Conservation (phyloP, 2,113 vertebrate genomes). For the Phrynosoma platyrhinos region DNA sequence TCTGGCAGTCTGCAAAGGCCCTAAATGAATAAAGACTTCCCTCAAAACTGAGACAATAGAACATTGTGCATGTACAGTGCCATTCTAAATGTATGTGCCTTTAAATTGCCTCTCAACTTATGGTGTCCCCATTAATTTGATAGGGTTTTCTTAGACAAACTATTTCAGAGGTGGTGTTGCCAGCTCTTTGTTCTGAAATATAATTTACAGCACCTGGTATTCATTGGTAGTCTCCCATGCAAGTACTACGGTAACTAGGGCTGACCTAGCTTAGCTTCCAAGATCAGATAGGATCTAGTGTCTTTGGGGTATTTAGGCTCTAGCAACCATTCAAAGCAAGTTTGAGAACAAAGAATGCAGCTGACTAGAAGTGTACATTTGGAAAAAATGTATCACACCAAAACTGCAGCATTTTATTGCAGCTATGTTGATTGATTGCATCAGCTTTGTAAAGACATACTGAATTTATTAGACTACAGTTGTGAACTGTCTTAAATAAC, state of each 20-base stretch:
- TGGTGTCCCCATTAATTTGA: too few species aligned
- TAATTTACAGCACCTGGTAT: too few species aligned
- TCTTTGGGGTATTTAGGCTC: too few species aligned
- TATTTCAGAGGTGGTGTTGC: too few species aligned
- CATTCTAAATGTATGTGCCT: background rate
- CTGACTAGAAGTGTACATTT: background rate
- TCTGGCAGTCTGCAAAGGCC: too few species aligned
- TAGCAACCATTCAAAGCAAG: background rate
- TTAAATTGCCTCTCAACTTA: too few species aligned
- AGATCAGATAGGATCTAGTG: too few species aligned
- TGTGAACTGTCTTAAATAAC: background rate
- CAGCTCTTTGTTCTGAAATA: too few species aligned
- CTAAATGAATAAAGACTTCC: background rate
- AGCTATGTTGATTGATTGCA: background rate
- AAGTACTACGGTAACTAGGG: too few species aligned
- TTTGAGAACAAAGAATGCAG: background rate
- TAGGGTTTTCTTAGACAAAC: too few species aligned
- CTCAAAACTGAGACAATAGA: background rate
- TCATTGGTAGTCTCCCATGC: too few species aligned
- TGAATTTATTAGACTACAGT: slow-evolving; percentile 6
- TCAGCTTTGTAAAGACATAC: slow-evolving; percentile 9
- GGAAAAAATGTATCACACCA: background rate
- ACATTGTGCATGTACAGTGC: background rate
- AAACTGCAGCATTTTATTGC: background rate
- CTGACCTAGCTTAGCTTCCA: too few species aligned